phyloP scores from a whole-genome alignment of 2,113 vertebrate genomes.

The Propithecus coquereli region DNA sequence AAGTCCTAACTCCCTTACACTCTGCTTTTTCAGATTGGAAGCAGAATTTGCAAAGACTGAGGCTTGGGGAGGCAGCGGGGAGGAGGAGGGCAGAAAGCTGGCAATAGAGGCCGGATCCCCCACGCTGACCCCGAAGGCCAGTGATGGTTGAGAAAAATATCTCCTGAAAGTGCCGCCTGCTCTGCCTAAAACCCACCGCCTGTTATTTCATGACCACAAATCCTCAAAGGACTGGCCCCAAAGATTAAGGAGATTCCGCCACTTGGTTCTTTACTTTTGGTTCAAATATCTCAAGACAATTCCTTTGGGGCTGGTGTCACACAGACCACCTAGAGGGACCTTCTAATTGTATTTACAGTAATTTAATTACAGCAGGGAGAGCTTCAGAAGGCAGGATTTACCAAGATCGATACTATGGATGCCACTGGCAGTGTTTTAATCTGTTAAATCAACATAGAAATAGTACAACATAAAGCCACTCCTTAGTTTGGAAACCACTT shows the following conservation, averaged over 20 bases:
- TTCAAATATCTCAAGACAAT: constrained; percentile 84
- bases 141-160: neutral
- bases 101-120: neutral
- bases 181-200: constrained; percentile 74
- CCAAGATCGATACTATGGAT: constrained; percentile 64
- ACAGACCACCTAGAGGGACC: constrained; percentile 89
- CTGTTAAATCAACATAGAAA: constrained; percentile 81
- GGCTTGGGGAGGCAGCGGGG: fast-evolving
- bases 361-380: constrained; percentile 88
- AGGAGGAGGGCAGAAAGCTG: neutral
- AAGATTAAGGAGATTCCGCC: constrained; percentile 88
- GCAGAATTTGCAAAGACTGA: neutral
- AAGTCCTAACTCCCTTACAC: neutral
- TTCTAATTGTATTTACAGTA: constrained; percentile 91
- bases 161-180: constrained; percentile 73
- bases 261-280: constrained; percentile 80
- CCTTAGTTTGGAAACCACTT: constrained; percentile 39
- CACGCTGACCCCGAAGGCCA: neutral
- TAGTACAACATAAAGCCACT: neutral
- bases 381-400: constrained; percentile 82
- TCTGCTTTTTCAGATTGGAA: neutral
- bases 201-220: constrained; percentile 87
- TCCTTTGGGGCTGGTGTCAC: constrained; percentile 78
- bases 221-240: constrained; percentile 83
- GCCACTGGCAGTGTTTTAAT: constrained; percentile 77